Evolutionary conservation across 2,888 invertebrate genomes (phyloP), one percentile per base, ranked within the genome.

Genomic region (Epistrophella euchroma): DNA sequence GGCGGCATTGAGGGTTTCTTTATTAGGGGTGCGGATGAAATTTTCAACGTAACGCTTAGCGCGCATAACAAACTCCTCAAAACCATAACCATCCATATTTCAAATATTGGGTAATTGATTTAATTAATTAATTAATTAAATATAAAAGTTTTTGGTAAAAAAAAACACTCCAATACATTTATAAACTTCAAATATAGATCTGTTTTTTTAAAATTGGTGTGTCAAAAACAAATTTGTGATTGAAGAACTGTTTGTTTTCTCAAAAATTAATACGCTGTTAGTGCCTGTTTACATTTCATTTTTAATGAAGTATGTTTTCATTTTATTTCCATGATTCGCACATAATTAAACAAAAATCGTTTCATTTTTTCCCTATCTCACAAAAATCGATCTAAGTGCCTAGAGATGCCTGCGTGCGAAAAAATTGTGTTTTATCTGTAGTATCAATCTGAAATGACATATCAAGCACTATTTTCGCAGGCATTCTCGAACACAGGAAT

Each of bases 21-120:
- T 90, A 19, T 88, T 90, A 0, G 92, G 89, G 35, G 88, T 88
- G 15, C 89, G 89, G 0, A 92, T 50, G 74, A 92, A 92, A 19
- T 88, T 85, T 47, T 92, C 92, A 19, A 92, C 88, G 0, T 90
- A 90, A 2, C 92, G 91, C 81, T 90, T 92, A 1, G 92, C 89
- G 79, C 88, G 89, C 58, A 88, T 79, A 43, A 91, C 89, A 84
- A 91, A 92, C 22, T 89, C 88, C 77, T 91, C 90, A 25, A 91
- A 78, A 4, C 90, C 89, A 35, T 91, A 74, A 4, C 90, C 89
- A 0, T 90, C 79, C 90, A 91, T 90, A 76, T 76, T 25, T 28
- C 4, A 15, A 50, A 62, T 47, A 32, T 7, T 37, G 19, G n/a
- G n/a, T n/a, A n/a, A n/a, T 28, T 25, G 4, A 2, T 11, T 25